Evolutionary conservation across 2,888 invertebrate genomes (phyloP), one percentile per base, ranked within the genome.

Genomic region (Tipula confusa): DNA sequence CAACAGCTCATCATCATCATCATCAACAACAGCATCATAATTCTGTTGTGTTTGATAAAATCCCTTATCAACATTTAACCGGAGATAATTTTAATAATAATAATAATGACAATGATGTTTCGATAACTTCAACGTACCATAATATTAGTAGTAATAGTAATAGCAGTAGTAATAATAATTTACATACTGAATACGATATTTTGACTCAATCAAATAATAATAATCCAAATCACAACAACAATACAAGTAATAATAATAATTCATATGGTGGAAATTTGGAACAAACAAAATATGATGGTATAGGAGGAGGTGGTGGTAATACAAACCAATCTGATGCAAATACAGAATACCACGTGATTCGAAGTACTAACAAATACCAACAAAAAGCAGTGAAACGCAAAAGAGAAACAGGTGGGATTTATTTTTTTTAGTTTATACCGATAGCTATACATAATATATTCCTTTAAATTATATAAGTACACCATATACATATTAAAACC

Each of bases 351-450:
- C 85, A 85, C 83, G 85, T 85, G 13, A 85, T 85, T 64, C 83
- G 85, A 82, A 85, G 84, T 83, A 86, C 85, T 18, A 85, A 85
- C 82, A 86, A 86, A 85, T 86, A 86, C 84, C 86, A 86, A 85
- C 85, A 86, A 28, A 86, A 86, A 43, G 85, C 86, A 33, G 85
- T 83, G 83, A 87, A 87, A 84, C 85, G 87, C 82, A 87, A 86
- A 84, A 85, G 87, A 85, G 87, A 87, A 85, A 86, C 86, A 86
- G 87, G 87, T 87, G 83, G 48, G 83, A 28, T 82, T 18, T 36
- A 36, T 36, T 24, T 82, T 28, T 1, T 13, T 38, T 82, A 64
- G 1, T 64, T 64, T 64, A 1, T n/a, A n/a, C n/a, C n/a, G n/a
- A n/a, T n/a, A n/a, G n/a, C n/a, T n/a, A n/a, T 43, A 18, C 13